Evolutionary conservation across 2,113 vertebrate genomes (phyloP).

Genomic region (Ornithorhynchus anatinus): DNA sequence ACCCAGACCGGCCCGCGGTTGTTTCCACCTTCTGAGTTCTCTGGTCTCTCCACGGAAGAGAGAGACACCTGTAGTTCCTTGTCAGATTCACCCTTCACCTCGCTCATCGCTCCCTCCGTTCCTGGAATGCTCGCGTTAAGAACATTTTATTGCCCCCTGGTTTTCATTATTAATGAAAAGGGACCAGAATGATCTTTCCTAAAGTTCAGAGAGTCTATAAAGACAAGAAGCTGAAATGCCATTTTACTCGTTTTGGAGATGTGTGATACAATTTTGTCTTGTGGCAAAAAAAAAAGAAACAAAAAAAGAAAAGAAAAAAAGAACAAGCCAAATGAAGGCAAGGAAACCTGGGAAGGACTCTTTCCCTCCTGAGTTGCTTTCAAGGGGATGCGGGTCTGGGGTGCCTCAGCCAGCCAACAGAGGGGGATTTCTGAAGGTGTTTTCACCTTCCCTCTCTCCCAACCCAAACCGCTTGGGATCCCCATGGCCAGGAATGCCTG

Average conservation of each 20-base stretch:
- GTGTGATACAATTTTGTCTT: slow-evolving; percentile 80
- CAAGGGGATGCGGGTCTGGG: neutral
- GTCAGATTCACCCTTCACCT: slow-evolving; percentile 59
- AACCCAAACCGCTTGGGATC: neutral
- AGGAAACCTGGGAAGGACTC: slow-evolving; percentile 12
- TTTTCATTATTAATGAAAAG: slow-evolving; percentile 90
- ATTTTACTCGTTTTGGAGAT: slow-evolving; percentile 80
- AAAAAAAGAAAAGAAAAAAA: neutral
- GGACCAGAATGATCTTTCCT: slow-evolving; percentile 83
- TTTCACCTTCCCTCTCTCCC: neutral
- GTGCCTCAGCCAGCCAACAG: accelerated
- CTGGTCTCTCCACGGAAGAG: neutral
- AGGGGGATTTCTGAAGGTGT: neutral
- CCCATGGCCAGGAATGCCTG: neutral
- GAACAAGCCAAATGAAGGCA: neutral
- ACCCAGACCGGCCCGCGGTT: neutral
- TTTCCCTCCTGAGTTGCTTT: accelerated
- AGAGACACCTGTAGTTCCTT: slow-evolving; percentile 66
- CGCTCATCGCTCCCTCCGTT: slow-evolving; percentile 24
- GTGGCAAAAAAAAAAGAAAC: slow-evolving; percentile 65
- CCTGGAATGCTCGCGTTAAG: slow-evolving; percentile 59
- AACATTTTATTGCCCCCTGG: slow-evolving; percentile 82
- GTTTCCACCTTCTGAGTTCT: neutral
- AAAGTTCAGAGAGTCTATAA: slow-evolving; percentile 89
- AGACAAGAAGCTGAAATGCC: slow-evolving; percentile 82